Conservation (phyloP, 2,888 invertebrate genomes). For the Xestia ashworthii region DNA sequence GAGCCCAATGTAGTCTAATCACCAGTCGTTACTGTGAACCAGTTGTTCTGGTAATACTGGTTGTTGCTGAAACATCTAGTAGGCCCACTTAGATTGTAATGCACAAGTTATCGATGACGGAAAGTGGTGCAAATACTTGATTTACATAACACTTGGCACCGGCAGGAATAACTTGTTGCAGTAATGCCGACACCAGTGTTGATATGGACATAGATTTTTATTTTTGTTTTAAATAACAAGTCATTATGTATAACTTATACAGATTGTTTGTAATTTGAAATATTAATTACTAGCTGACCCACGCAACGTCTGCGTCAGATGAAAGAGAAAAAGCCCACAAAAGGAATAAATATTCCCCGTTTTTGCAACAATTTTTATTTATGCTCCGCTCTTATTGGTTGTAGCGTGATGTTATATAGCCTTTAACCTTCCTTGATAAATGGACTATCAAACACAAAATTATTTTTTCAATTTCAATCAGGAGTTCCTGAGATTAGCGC, state of each 20-base stretch:
- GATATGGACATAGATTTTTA: background rate
- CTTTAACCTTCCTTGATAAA: too few species aligned
- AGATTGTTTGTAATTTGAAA: background rate
- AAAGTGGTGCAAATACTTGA: slow-evolving; percentile 4
- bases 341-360: too few species aligned
- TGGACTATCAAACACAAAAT: too few species aligned
- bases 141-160: background rate
- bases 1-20: too few species aligned
- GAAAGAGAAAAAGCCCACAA: too few species aligned
- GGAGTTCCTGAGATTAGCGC: too few species aligned
- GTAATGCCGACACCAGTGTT: background rate
- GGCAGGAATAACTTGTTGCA: background rate
- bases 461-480: too few species aligned
- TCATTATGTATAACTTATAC: background rate
- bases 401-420: too few species aligned
- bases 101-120: background rate
- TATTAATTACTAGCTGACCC: background rate
- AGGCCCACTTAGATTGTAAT: slow-evolving; percentile 6
- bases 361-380: too few species aligned
- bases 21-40: background rate
- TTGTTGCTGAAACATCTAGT: slow-evolving; percentile 9
- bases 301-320: too few species aligned
- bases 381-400: too few species aligned
- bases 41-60: slow-evolving; percentile 6
- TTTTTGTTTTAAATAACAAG: background rate